Conservation (phyloP, 2,888 invertebrate genomes). For the Copidosoma aretas region DNA sequence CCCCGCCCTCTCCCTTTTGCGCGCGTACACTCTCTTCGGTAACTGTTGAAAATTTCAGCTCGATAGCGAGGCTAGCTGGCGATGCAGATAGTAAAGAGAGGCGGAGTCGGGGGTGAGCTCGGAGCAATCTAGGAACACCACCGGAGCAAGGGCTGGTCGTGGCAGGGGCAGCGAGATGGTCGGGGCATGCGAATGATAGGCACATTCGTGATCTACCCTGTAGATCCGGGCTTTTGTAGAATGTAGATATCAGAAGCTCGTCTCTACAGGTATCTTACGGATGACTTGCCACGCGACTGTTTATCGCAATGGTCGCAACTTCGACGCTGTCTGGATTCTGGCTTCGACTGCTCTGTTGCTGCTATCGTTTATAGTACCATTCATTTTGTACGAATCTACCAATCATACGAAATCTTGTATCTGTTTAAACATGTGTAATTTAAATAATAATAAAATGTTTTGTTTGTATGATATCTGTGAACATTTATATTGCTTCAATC, state of each 20-base stretch:
- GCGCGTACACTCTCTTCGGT: neutral
- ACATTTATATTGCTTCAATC: no score
- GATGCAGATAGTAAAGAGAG: neutral
- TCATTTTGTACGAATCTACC: no score
- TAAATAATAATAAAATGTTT: neutral
- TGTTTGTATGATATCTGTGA: no score
- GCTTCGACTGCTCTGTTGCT: neutral
- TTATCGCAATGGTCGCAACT: slow-evolving; percentile 46
- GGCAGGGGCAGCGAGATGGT: neutral
- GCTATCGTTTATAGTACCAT: no score
- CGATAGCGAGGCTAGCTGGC: neutral
- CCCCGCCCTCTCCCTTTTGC: no score
- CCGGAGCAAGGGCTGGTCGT: neutral
- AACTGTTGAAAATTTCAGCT: slow-evolving; percentile 28
- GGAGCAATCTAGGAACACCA: neutral
- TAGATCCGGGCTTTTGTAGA: slow-evolving; percentile 99
- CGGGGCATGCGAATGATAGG: slow-evolving; percentile 63
- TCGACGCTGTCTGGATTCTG: slow-evolving; percentile 1
- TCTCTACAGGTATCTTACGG: slow-evolving; percentile 99
- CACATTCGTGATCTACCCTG: slow-evolving; percentile 99
- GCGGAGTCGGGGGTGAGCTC: neutral
- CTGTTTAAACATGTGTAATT: neutral
- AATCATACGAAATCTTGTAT: no score
- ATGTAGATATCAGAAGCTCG: slow-evolving; percentile 92
- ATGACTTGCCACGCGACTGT: slow-evolving; percentile 83